Conservation (phyloP, 2,113 vertebrate genomes). For the Poeciliopsis prolifica region DNA sequence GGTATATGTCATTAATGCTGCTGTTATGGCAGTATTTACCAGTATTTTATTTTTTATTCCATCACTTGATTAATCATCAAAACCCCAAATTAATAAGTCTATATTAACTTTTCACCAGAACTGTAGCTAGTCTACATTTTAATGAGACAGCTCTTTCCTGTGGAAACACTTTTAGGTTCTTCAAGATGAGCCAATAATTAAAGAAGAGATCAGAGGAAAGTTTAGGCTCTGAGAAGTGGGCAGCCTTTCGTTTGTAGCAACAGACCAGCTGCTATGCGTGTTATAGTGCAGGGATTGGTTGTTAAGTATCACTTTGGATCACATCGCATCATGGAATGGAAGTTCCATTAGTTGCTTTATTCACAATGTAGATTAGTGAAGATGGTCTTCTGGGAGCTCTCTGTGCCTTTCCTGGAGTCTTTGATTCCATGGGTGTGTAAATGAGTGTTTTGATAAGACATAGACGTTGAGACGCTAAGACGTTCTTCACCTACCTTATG, state of each 20-base stretch:
- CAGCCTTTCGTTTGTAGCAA: conserved; percentile 25
- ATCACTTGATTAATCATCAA: background rate
- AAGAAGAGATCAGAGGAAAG: conserved; percentile 39
- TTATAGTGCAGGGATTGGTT: conserved; percentile 26
- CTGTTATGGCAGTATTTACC: too few relatives aligned
- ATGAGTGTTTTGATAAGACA: conserved; percentile 27
- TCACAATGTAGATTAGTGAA: conserved; percentile 47
- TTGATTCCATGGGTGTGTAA: conserved; percentile 41
- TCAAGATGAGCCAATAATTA: conserved; percentile 9
- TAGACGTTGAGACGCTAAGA: background rate
- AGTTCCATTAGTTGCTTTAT: conserved; percentile 51
- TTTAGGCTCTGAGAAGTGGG: conserved; percentile 23
- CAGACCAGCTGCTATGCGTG: conserved; percentile 28
- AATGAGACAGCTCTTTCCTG: conserved; percentile 5
- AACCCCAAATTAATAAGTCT: background rate
- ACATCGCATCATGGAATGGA: conserved; percentile 49
- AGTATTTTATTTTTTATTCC: too few relatives aligned
- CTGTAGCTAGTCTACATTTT: conserved; percentile 26
- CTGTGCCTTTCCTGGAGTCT: conserved; percentile 23
- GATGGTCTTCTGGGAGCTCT: conserved; percentile 47
- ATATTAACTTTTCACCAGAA: background rate
- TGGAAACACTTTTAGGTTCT: background rate
- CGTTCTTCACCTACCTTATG: conserved; percentile 20
- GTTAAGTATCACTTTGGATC: conserved; percentile 56
- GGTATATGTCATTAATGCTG: too few relatives aligned